Evolutionary conservation across 2,113 vertebrate genomes (phyloP), one percentile per base, ranked within the genome.

Genomic region (Lagopus leucura): DNA sequence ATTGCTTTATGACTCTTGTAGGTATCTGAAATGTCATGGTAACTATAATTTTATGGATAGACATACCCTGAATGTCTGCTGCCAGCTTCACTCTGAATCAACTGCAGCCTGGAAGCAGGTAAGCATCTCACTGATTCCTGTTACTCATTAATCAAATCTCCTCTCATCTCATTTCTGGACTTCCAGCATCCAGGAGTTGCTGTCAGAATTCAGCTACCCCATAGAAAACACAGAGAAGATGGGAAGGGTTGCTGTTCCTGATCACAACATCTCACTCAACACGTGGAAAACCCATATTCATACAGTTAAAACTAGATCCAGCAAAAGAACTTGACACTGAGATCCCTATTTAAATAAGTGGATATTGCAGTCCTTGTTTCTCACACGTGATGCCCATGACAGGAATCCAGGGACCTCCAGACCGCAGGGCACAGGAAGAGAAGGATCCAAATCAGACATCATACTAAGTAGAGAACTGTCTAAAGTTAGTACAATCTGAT

Each of bases 21-120:
- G 34, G 73, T 61, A 86, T 86, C 65, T 88, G 52, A 94, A 94
- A 95, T 93, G 69, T 70, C 90, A 81, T 25, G 47, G 72, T 67
- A 90, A 80, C 88, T 90, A 65, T 57, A 78, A 92, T 81, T 74
- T 93, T 71, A 61, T 43, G 25, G 80, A 60, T 84, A 96, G 92
- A 86, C 13, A 71, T 91, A 63, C 22, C 47, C 65, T 83, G 67
- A 81, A 69, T 71, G 78, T 60, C 72, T 88, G 72, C 88, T 83
- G 45, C 17, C 82, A 67, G 8, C 34, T 88, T 83, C 57, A 82
- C 43, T 43, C 65, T 72, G 47, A 78, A 86, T 77, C 65, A 86
- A 5, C 52, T 80, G 42, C 50, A 80, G 10, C 34, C 34, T 8
- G 8, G 24, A 91, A 88, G 25, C 60, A 74, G 36, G 20, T n/a